Evolutionary conservation across 2,888 invertebrate species (phyloP).

Genomic region (Synanthedon andrenaeformis): DNA sequence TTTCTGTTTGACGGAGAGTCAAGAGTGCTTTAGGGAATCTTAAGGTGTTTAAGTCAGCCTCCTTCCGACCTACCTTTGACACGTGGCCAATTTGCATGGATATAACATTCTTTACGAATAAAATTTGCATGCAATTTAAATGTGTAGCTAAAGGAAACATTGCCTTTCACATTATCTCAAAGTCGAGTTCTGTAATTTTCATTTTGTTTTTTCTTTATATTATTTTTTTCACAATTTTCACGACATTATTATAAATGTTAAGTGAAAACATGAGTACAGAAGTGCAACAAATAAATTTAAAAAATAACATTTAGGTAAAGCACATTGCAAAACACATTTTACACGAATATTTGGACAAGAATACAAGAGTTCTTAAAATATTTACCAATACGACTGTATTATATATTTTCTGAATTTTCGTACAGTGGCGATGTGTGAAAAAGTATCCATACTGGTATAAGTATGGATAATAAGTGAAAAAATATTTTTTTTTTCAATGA

Average conservation of each 20-base stretch:
- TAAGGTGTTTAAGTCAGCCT: slow-evolving; percentile 4
- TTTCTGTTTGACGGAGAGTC: background rate
- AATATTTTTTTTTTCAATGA: too few relatives aligned
- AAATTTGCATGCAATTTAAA: slow-evolving; percentile 14
- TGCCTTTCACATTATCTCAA: background rate
- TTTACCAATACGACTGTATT: background rate
- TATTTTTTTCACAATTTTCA: too few relatives aligned
- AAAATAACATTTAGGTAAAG: too few relatives aligned
- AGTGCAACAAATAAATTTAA: too few relatives aligned
- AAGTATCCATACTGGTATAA: background rate
- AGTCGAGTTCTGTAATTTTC: too few relatives aligned
- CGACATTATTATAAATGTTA: too few relatives aligned
- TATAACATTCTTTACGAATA: slow-evolving; percentile 18
- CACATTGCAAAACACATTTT: too few relatives aligned
- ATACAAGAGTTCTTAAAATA: background rate
- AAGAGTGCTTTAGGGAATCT: slow-evolving; percentile 3
- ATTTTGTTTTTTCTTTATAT: too few relatives aligned
- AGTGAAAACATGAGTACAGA: too few relatives aligned
- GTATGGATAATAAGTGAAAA: background rate
- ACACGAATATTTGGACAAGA: too few relatives aligned
- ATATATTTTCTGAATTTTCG: background rate
- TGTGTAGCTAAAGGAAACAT: background rate
- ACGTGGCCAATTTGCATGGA: slow-evolving; percentile 25
- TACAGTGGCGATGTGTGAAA: background rate
- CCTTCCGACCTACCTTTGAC: slow-evolving; percentile 13